Conservation (phyloP, 2,888 invertebrate genomes). For the Parnassius apollo region DNA sequence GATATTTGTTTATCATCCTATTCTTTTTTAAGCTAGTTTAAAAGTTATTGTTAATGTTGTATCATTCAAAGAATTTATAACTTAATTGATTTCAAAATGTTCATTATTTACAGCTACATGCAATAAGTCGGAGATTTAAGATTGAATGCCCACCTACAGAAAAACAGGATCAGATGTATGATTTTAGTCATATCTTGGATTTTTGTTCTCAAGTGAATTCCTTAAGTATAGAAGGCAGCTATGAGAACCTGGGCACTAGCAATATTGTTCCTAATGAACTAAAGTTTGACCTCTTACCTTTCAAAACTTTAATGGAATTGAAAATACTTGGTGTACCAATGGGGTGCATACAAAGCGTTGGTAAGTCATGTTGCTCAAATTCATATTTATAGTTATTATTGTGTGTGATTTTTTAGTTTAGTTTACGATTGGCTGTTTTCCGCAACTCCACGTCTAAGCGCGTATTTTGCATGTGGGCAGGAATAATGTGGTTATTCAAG, state of each 20-base stretch:
- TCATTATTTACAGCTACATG: conserved; percentile 85
- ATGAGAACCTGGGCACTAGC: conserved; percentile 87
- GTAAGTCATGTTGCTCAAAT: conserved; percentile 45
- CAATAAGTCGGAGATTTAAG: conserved; percentile 93
- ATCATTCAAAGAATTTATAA: no score
- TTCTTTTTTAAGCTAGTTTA: conserved; percentile 11
- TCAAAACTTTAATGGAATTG: conserved; percentile 88
- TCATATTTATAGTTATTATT: no score
- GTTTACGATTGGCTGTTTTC: no score
- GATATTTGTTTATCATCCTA: neutral
- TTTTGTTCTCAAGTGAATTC: conserved; percentile 89
- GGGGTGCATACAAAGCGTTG: conserved; percentile 84
- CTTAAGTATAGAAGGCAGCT: conserved; percentile 85
- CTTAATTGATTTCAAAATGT: neutral
- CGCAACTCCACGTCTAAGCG: no score
- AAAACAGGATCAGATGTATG: conserved; percentile 88
- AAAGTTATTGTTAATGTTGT: no score
- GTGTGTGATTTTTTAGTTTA: no score
- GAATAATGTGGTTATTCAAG: no score
- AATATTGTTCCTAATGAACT: conserved; percentile 91
- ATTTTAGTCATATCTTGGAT: conserved; percentile 95
- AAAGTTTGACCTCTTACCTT: conserved; percentile 90
- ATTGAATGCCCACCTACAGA: conserved; percentile 92
- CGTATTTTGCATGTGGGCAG: no score
- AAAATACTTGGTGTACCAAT: conserved; percentile 85